A percentile compares a stretch with the other conserved stretches of the same genome.
phyloP scores from a whole-genome alignment of 2,797 vertebrate genomes.

The Babyrousa celebensis region DNA sequence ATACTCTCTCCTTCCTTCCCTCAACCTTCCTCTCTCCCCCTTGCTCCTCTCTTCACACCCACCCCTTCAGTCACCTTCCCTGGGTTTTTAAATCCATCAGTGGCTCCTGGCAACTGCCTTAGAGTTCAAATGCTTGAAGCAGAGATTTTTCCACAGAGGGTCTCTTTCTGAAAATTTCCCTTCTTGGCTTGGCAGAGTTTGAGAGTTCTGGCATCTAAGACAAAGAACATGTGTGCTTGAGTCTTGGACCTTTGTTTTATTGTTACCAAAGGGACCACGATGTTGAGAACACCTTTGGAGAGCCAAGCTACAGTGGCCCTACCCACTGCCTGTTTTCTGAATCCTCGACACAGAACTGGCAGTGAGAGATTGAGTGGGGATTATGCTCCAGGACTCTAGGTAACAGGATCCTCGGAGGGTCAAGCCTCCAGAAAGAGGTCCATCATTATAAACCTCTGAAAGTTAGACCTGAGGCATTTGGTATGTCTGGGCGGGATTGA shows the following conservation, averaged over 20 bases:
- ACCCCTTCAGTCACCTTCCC: neutral
- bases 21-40: neutral
- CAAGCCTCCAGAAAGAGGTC: conserved; percentile 7
- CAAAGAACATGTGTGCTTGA: conserved; percentile 80
- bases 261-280: conserved; percentile 76
- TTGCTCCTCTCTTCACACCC: neutral
- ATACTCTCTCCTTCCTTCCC: neutral
- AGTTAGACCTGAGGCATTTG: neutral
- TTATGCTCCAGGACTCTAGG: neutral
- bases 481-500: neutral
- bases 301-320: conserved; percentile 47
- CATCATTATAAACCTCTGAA: conserved; percentile 26
- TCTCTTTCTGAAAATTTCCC: conserved; percentile 81
- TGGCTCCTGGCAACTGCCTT: conserved; percentile 65
- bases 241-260: conserved; percentile 76
- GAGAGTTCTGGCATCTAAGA: conserved; percentile 76
- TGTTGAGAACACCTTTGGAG: conserved; percentile 70
- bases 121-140: conserved; percentile 71
- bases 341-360: conserved; percentile 36
- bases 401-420: conserved; percentile 4
- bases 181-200: conserved; percentile 76
- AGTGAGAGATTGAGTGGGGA: neutral
- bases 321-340: conserved; percentile 25
- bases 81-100: conserved; percentile 53
- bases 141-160: conserved; percentile 75